Evolutionary conservation across 1,140 invertebrate genomes (phyloP).

Genomic region (Drosophila bipectinata): DNA sequence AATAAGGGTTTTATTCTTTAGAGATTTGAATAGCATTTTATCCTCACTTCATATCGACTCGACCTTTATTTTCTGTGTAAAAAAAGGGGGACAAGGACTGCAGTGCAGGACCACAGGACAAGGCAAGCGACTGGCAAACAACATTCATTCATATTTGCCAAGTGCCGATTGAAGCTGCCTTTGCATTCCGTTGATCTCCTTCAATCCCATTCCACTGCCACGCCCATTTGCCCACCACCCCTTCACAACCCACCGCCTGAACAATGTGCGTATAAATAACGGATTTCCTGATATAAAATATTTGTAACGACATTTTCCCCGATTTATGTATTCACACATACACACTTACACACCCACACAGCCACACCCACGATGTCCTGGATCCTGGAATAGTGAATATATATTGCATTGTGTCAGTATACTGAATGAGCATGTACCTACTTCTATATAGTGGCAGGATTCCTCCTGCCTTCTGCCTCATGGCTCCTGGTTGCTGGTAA

Average conservation of each 20-base stretch:
- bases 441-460: slow-evolving; percentile 27
- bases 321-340: slow-evolving; percentile 56
- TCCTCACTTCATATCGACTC: neutral
- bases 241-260: slow-evolving; percentile 19
- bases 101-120: slow-evolving; percentile 20
- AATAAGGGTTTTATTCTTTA: neutral
- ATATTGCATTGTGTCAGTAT: slow-evolving; percentile 35
- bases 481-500: too few relatives aligned
- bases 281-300: slow-evolving; percentile 81
- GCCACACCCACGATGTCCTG: neutral
- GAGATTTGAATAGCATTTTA: neutral
- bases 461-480: slow-evolving; percentile 1
- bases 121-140: slow-evolving; percentile 65
- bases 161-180: slow-evolving; percentile 60
- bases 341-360: slow-evolving; percentile 7
- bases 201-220: slow-evolving; percentile 3
- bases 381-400: slow-evolving; percentile 12
- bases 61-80: neutral
- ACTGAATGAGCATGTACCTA: slow-evolving; percentile 31
- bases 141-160: slow-evolving; percentile 81
- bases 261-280: slow-evolving; percentile 81
- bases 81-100: neutral
- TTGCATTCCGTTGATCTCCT: slow-evolving; percentile 45
- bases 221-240: slow-evolving; percentile 6
- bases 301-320: slow-evolving; percentile 78